Base-by-base conservation (phyloP, 2,797 vertebrate genomes). In the Peromyscus melanophrys region DNA sequence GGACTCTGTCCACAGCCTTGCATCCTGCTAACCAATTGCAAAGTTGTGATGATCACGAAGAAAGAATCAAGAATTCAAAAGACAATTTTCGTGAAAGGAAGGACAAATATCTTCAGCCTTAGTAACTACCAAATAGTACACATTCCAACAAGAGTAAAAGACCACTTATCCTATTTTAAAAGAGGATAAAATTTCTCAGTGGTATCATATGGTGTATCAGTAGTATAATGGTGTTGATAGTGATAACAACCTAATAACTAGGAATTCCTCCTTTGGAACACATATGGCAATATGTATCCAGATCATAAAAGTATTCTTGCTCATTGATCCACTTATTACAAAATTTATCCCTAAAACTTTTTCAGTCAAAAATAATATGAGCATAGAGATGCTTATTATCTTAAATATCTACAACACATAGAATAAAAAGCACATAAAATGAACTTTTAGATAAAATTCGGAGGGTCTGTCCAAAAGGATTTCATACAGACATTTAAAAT, bases 341-440 rank as follows among this genome's bases (percentile, higher is more conserved):
- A 27, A 86, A 84, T 12, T 76, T 63, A 92, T 25, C 17, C 27
- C 67, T 29, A 49, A 91, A 92, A 86, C 71, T 0, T 23, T 92
- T 75, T 94, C 43, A 76, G 71, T 65, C 65, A 92, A 89, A 95
- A 96, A 90, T 76, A 94, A 93, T 71, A 88, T 31, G 34, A 63
- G 31, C 75, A 76, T 73, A 16, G 88, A 90, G 10, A 81, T 84
- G 4, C 31, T 67, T 90, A 76, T 55, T 94, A 75, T 6, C 25
- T 88, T 93, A 73, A 92, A 88, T 14, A 59, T 21, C n/a, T 73
- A 63, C 31, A 40, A 69, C 37, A 49, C 71, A 40, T 84, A 84
- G 67, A 92, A 81, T 59, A 71, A 92, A 75, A 82, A 85, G 31
- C 9, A 40, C 25, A 94, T 75, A 80, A 89, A 89, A 31, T 13